phyloP scores from a whole-genome alignment of 2,113 vertebrate species.

The Melanostigma gelatinosum region DNA sequence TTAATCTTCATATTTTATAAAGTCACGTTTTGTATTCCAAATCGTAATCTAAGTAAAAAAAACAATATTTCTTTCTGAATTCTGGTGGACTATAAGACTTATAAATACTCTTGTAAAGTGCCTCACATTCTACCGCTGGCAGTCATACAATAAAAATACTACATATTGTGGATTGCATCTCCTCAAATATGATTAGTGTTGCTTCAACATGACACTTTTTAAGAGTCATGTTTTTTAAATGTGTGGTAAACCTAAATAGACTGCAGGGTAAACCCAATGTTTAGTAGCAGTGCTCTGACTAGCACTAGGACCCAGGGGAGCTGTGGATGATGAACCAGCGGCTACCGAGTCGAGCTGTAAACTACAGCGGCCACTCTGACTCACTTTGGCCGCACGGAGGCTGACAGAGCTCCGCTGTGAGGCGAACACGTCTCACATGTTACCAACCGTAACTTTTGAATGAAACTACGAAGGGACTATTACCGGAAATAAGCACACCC shows the following conservation, averaged over 20 bases:
- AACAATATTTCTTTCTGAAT: not conserved
- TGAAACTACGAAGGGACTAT: slow-evolving; percentile 36
- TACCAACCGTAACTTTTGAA: slow-evolving; percentile 26
- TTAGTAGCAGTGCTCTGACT: rapidly evolving
- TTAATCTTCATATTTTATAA: not conserved
- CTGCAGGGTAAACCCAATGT: not conserved
- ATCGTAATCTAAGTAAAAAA: not conserved
- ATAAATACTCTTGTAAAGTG: not conserved
- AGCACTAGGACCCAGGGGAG: slow-evolving; percentile 66
- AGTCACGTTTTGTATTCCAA: not conserved
- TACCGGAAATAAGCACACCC: slow-evolving; percentile 6
- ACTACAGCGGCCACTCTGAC: slow-evolving; percentile 52
- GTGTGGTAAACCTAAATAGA: not conserved
- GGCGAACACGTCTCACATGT: slow-evolving; percentile 27
- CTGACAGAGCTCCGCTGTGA: slow-evolving; percentile 7
- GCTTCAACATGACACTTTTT: not conserved
- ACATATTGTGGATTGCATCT: not conserved
- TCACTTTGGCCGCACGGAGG: slow-evolving; percentile 44
- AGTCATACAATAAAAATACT: not conserved
- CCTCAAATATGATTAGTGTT: not conserved
- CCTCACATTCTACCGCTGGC: not conserved
- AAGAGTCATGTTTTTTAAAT: not conserved
- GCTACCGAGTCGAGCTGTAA: slow-evolving; percentile 37
- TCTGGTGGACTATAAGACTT: not conserved
- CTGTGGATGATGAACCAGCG: not conserved